A percentile compares a stretch with the other conserved stretches of the same genome.
Conservation (phyloP, 2,797 vertebrate genomes). For the Sternotherus odoratus region DNA sequence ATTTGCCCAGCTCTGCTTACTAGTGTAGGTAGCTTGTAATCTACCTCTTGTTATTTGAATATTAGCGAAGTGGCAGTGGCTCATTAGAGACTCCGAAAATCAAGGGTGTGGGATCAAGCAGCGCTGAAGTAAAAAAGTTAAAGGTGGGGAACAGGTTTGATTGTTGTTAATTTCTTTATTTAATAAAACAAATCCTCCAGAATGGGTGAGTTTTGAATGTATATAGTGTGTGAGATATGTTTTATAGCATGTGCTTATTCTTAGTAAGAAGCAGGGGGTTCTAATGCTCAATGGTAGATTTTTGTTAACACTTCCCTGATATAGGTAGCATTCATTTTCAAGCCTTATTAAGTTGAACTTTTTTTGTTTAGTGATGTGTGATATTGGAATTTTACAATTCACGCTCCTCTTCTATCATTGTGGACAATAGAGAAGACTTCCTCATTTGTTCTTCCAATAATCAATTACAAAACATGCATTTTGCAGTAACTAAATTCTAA, state of each 20-base stretch:
- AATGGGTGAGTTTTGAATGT: constrained; percentile 43
- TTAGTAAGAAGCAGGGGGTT: background rate
- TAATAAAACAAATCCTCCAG: background rate
- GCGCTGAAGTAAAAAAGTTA: background rate
- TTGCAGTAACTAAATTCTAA: constrained; percentile 13
- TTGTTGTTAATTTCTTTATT: constrained; percentile 4
- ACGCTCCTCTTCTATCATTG: background rate
- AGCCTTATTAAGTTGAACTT: background rate
- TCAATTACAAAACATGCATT: background rate
- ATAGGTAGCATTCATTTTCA: background rate
- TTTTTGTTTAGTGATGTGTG: background rate
- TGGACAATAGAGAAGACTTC: background rate
- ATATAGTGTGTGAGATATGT: background rate
- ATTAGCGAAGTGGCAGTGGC: background rate
- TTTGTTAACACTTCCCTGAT: background rate
- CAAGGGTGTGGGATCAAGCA: background rate
- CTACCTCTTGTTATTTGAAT: background rate
- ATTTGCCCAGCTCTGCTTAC: background rate
- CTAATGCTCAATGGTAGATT: background rate
- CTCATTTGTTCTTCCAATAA: background rate
- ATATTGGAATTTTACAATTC: background rate
- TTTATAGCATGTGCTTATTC: background rate
- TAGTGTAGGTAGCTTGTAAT: background rate
- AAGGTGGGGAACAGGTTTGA: background rate
- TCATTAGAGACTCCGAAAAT: background rate